Conservation (phyloP, 2,888 invertebrate genomes). For the Drosophila stalkeri region DNA sequence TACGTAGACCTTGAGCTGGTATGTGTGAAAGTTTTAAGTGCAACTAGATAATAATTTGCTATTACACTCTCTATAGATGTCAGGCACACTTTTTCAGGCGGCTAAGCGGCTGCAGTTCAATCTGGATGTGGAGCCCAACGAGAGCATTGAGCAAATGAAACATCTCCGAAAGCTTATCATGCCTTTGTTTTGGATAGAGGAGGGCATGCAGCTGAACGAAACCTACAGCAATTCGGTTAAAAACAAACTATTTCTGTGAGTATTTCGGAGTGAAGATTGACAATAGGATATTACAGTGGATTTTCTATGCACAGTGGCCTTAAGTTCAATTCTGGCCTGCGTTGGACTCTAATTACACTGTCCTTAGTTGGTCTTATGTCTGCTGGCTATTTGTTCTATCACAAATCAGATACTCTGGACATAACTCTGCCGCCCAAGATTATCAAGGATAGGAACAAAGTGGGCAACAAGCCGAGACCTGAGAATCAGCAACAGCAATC, state of each 20-base stretch:
- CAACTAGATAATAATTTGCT: background rate
- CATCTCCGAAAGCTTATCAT: slow-evolving; percentile 88
- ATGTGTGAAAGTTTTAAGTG: slow-evolving; percentile 56
- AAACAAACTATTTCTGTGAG: slow-evolving; percentile 84
- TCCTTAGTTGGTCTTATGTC: slow-evolving; percentile 80
- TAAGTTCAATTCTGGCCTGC: slow-evolving; percentile 82
- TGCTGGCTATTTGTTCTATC: slow-evolving; percentile 78
- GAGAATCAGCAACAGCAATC: slow-evolving; percentile 9
- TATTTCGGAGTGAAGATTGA: slow-evolving; percentile 1
- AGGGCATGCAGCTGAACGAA: slow-evolving; percentile 89
- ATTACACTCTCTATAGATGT: slow-evolving; percentile 65
- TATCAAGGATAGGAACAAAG: slow-evolving; percentile 72
- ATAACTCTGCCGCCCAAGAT: slow-evolving; percentile 78
- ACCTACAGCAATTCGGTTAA: slow-evolving; percentile 89
- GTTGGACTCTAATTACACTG: slow-evolving; percentile 82
- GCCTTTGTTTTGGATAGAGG: slow-evolving; percentile 93
- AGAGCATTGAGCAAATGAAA: slow-evolving; percentile 89
- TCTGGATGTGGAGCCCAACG: slow-evolving; percentile 87
- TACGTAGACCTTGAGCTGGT: slow-evolving; percentile 93
- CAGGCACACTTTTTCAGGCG: slow-evolving; percentile 90
- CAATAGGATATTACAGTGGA: background rate
- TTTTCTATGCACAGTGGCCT: slow-evolving; percentile 74
- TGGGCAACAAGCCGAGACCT: slow-evolving; percentile 46
- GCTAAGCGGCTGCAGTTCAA: slow-evolving; percentile 91
- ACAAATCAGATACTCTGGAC: slow-evolving; percentile 79